phyloP scores from a whole-genome alignment of 1,140 invertebrate genomes.

The Trinorchestia longiramus region DNA sequence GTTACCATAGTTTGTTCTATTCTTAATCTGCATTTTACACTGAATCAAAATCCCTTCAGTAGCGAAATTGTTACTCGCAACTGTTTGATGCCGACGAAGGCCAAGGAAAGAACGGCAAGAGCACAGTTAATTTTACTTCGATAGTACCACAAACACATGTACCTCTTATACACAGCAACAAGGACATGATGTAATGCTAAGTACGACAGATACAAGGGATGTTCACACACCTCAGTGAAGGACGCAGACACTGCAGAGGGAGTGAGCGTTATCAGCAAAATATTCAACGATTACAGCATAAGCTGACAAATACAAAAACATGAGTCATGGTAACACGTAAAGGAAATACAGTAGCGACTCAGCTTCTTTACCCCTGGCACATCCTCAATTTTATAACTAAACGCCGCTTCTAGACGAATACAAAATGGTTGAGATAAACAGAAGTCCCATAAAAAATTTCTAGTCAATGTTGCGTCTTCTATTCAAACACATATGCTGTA shows the following conservation, averaged over 20 bases:
- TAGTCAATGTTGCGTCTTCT: background rate
- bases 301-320: background rate
- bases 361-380: background rate
- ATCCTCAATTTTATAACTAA: background rate
- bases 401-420: background rate
- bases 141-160: constrained; percentile 55
- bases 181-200: constrained; percentile 52
- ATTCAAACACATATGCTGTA: background rate
- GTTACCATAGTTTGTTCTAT: no score
- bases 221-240: constrained; percentile 6
- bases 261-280: constrained; percentile 6
- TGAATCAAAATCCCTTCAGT: no score
- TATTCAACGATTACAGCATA: background rate
- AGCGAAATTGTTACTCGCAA: background rate
- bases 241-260: constrained; percentile 34
- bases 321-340: background rate
- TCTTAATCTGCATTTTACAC: no score
- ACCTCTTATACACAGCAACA: constrained; percentile 52
- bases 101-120: background rate
- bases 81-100: background rate
- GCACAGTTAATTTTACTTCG: constrained; percentile 53
- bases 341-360: background rate
- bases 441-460: background rate
- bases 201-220: constrained; percentile 45
- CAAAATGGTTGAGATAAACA: background rate